Base-by-base conservation (phyloP, 2,113 vertebrate species). In the Forbesichthys papilliferus region DNA sequence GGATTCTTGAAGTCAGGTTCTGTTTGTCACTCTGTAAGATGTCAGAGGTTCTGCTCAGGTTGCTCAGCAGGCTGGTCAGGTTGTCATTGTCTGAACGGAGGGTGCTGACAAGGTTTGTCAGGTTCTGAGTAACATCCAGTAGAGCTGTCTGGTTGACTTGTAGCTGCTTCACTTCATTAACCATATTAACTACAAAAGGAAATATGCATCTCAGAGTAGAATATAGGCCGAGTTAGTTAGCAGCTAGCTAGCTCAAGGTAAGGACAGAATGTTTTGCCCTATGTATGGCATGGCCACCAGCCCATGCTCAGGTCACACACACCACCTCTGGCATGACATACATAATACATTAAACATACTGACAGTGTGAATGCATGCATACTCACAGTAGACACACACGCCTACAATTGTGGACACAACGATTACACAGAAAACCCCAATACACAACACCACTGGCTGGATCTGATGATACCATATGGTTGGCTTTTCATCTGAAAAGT, bases 381-480 rank as follows among this genome's bases (percentile, higher is more conserved):
- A 80, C 85, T 81, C 64, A 86, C 81, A 0, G 69, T 63, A 77
- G 36, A 70, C 20, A 36, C 3, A 2, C 20, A 70, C 1, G 20
- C 11, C 74, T 7, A 69, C 48, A 61, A 74, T 42, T 42, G 36
- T 4, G 16, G 0, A 58, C 0, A 42, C 2, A 67, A 80, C 33
- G 18, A 75, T 9, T 49, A 73, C n/a, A 48, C 64, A 82, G 9
- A 73, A 9, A 3, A 47, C 61, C 11, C 58, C 75, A 11, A 80
- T 49, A 34, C n/a, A 67, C 20, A 52, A 74, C 4, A 48, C 36
- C 69, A 76, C 1, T 13, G 0, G 47, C 66, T 12, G 54, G 65
- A 1, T n/a, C 12, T 0, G 8, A 4, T 0, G 1, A 42, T 0
- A 2, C 27, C 11, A 11, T 1, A 11, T 5, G n/a, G 48, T 7